Conservation (phyloP, 2,888 invertebrate species). For the Augochlorella aurata region DNA sequence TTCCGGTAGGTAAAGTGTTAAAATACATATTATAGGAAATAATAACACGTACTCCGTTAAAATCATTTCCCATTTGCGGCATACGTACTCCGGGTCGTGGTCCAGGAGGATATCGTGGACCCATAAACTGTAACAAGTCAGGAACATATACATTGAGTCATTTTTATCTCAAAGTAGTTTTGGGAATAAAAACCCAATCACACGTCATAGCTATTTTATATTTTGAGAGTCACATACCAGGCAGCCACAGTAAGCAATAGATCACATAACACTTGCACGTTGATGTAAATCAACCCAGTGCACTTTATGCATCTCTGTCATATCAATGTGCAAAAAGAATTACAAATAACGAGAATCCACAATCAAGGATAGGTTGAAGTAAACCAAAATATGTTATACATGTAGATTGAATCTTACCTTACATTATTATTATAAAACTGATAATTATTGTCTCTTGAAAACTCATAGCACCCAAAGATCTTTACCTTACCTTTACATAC, state of each 20-base stretch:
- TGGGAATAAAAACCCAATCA: conserved; percentile 22
- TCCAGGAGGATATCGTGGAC: conserved; percentile 96
- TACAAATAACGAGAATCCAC: conserved; percentile 26
- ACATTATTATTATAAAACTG: conserved; percentile 15
- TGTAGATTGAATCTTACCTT: conserved; percentile 48
- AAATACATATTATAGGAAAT: not conserved
- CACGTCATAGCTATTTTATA: conserved; percentile 46
- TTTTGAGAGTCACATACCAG: conserved; percentile 56
- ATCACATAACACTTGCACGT: conserved; percentile 49
- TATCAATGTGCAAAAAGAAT: conserved; percentile 44
- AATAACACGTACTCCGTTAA: conserved; percentile 89
- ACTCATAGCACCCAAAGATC: not conserved
- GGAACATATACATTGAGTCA: conserved; percentile 23
- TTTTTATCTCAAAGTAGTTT: not conserved
- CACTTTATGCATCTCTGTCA: conserved; percentile 21
- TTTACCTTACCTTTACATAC: conserved; percentile 33
- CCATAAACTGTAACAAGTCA: conserved; percentile 92
- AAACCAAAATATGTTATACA: conserved; percentile 16
- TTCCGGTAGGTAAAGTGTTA: not conserved
- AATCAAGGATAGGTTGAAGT: conserved; percentile 13
- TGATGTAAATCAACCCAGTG: conserved; percentile 47
- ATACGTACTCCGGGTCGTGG: conserved; percentile 96
- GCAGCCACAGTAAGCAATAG: conserved; percentile 62
- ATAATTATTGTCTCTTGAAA: conserved; percentile 1
- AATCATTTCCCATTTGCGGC: conserved; percentile 97